Evolutionary conservation across 2,888 invertebrate genomes (phyloP).

Genomic region (Megastigmus dorsalis): DNA sequence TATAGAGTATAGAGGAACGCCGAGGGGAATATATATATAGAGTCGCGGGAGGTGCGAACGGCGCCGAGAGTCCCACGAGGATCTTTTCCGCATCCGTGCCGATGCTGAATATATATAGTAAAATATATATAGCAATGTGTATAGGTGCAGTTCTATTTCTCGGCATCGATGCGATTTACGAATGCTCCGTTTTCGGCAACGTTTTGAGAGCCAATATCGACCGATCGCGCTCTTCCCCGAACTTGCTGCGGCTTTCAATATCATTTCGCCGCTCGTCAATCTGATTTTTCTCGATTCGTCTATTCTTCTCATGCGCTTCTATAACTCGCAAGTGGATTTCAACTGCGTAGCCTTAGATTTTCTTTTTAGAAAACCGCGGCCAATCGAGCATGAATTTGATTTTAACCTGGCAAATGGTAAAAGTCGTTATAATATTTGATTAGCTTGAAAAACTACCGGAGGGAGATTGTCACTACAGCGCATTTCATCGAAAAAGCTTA

Average conservation of each 20-base stretch:
- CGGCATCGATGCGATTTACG: constrained; percentile 3
- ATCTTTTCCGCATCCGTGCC: constrained; percentile 41
- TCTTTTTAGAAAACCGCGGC: too few relatives aligned
- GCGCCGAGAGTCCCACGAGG: constrained; percentile 50
- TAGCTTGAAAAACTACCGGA: too few relatives aligned
- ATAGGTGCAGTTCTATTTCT: too few relatives aligned
- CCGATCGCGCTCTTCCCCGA: background rate
- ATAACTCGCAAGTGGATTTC: background rate
- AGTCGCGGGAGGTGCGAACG: constrained; percentile 12
- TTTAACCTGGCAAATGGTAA: background rate
- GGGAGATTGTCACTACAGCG: too few relatives aligned
- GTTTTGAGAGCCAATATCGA: constrained; percentile 23
- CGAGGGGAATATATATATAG: background rate
- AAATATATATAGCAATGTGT: too few relatives aligned
- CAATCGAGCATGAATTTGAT: too few relatives aligned
- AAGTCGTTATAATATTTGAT: too few relatives aligned
- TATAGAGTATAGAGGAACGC: background rate
- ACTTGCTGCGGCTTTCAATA: background rate
- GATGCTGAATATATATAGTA: too few relatives aligned
- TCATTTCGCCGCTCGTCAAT: background rate
- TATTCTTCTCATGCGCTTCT: background rate
- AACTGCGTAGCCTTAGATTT: too few relatives aligned
- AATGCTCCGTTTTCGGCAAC: background rate
- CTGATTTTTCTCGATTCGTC: background rate
- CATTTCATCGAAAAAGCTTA: too few relatives aligned